These are phyloP conservation scores for Rallus crepitans DNA, from an alignment of 2,797 vertebrate species.

Conservation along the genomic window DNA sequence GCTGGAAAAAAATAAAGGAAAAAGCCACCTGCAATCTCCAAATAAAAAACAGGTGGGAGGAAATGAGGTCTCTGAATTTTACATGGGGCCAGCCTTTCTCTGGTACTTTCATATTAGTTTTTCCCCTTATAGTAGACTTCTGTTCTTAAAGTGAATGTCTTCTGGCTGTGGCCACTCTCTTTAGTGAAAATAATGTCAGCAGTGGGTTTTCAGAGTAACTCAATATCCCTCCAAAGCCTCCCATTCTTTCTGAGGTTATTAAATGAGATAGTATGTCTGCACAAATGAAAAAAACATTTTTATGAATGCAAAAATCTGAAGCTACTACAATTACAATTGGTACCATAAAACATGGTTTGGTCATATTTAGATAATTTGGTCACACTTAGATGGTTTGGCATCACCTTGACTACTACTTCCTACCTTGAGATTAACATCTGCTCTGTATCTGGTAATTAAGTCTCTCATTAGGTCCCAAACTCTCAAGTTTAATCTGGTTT, in stretches of 20 bases:
- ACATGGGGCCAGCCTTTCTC: neutral
- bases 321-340: neutral
- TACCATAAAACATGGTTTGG: neutral
- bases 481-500: neutral
- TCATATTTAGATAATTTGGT: neutral
- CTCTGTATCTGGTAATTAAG: neutral
- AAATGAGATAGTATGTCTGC: neutral
- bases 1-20: neutral
- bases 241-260: neutral
- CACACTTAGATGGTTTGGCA: neutral
- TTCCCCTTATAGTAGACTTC: neutral
- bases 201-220: slow-evolving; percentile 10
- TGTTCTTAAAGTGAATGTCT: neutral
- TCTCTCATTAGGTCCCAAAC: neutral
- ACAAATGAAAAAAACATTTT: neutral
- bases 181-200: neutral
- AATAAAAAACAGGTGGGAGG: slow-evolving; percentile 27
- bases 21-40: neutral
- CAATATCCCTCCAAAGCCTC: neutral
- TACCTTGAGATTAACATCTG: neutral
- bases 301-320: neutral
- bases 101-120: neutral
- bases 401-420: neutral
- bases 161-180: neutral
- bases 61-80: slow-evolving; percentile 23